These are phyloP conservation scores for Numenius phaeopus DNA, from an alignment of 2,797 vertebrate species.

Conservation along the genomic window DNA sequence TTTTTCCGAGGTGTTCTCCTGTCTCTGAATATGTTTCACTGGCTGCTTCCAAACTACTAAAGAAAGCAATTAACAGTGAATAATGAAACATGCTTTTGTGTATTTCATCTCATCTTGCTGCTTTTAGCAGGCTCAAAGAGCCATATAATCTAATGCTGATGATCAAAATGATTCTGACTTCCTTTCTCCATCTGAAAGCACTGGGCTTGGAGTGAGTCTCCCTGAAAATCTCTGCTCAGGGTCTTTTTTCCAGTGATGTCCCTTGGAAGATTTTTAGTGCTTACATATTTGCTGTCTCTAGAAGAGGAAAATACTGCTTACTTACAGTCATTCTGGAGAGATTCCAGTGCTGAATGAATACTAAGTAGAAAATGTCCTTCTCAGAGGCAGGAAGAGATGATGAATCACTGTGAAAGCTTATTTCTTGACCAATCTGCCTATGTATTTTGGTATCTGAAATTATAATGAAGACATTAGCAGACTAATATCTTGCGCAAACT, in stretches of 20 bases:
- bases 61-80: conserved; percentile 26
- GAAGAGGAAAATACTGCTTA: neutral
- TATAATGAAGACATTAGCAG: neutral
- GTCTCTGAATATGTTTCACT: neutral
- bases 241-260: neutral
- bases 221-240: conserved; percentile 1
- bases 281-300: conserved; percentile 51
- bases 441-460: conserved; percentile 22
- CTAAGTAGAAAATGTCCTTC: conserved; percentile 33
- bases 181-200: neutral
- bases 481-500: neutral
- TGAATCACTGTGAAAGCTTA: neutral
- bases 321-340: neutral
- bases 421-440: neutral
- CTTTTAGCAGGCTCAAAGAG: conserved; percentile 29
- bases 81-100: conserved; percentile 13
- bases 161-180: neutral
- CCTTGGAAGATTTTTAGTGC: conserved; percentile 42
- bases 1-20: neutral
- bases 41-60: neutral
- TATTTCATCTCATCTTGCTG: conserved; percentile 48
- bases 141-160: neutral
- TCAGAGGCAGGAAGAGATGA: conserved; percentile 33
- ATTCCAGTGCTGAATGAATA: neutral
- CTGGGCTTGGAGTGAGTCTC: neutral